Conservation (phyloP, 2,113 vertebrate species). For the Sialia sialis region DNA sequence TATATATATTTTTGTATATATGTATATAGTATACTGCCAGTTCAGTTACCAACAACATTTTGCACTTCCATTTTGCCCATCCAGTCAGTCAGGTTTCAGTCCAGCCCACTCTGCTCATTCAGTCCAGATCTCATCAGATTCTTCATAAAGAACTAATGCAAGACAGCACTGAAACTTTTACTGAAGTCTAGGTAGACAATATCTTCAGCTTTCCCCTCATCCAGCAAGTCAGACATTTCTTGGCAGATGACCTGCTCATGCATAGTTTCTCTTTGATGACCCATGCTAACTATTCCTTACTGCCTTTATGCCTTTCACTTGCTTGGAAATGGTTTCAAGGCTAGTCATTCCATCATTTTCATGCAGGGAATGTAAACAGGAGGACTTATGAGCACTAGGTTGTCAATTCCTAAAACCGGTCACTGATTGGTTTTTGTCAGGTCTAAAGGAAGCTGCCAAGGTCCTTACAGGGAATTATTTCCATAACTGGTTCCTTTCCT, state of each 20-base stretch:
- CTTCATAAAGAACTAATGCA: background rate
- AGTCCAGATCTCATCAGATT: background rate
- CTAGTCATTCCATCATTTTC: background rate
- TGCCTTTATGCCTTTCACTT: background rate
- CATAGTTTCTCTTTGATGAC: background rate
- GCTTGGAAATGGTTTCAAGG: background rate
- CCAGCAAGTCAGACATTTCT: background rate
- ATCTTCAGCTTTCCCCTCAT: background rate
- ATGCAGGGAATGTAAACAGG: background rate
- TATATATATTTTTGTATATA: no score
- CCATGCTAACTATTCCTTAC: background rate
- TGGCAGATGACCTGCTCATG: accelerated
- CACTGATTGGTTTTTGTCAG: no score
- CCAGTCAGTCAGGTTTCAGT: background rate
- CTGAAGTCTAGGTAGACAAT: background rate
- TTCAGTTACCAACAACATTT: background rate
- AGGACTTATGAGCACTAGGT: background rate
- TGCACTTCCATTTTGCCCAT: background rate
- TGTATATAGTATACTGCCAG: background rate
- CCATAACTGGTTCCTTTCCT: no score
- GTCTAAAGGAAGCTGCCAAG: no score
- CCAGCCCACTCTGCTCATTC: background rate
- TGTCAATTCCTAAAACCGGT: no score
- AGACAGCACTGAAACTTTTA: background rate
- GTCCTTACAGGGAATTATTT: no score